Evolutionary conservation across 2,888 invertebrate genomes (phyloP), one percentile per base, ranked within the genome.

Genomic region (Drosophila tanythrix): DNA sequence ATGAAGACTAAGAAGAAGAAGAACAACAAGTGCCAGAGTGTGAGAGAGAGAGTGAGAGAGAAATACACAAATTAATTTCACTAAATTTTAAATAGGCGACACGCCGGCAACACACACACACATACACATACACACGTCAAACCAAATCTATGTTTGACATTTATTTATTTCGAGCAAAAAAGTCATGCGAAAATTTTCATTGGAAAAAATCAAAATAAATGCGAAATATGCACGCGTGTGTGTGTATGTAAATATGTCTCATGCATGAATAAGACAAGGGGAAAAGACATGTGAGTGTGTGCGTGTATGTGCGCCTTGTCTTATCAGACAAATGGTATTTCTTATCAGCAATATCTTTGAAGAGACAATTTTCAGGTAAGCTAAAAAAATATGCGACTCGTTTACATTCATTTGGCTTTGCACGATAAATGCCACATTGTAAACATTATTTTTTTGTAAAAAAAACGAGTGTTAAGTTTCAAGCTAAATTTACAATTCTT

Each of bases 271-370:
- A 84, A 84, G 46, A 66, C 31, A 15, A 66, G 72, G 83, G 74
- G 62, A 86, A 81, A 79, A 80, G 62, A 66, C 67, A 61, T 69
- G 69, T 52, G 64, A 48, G 36, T 73, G 55, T 29, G 29, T 63
- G 43, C 59, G 46, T 56, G 53, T 71, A 13, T 62, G 38, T 46
- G 21, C 56, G 29, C 55, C 40, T 62, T 80, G 77, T 74, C 69
- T 82, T 82, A 84, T 84, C 83, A 79, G 74, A 57, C 72, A 76
- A 77, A 70, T 74, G 59, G 51, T 36, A 59, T 61, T 62, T 74
- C 74, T 80, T 83, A 83, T 83, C 83, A 80, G 86, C 53, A 78
- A 83, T 84, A 76, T 89, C 84, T 89, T 82, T 66, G 60, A 87
- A 81, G 63, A 79, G 60, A 70, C 69, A 50, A 71, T 79, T 79